A percentile compares a stretch with the other conserved stretches of the same genome.
Evolutionary conservation across 2,888 invertebrate genomes (phyloP).

Genomic region (Argyresthia goedartella): DNA sequence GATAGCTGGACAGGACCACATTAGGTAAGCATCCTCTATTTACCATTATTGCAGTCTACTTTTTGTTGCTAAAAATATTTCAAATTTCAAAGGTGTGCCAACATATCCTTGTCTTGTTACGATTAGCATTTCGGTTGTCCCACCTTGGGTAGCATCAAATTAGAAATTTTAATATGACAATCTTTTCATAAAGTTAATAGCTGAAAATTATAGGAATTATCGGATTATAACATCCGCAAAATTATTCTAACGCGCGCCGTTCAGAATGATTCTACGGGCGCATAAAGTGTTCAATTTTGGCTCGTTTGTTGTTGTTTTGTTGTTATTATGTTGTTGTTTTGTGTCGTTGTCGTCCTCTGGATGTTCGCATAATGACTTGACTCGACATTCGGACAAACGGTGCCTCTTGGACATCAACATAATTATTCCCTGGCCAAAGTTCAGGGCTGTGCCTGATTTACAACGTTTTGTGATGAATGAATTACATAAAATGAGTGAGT

Average conservation of each 20-base stretch:
- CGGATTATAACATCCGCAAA: constrained; percentile 31
- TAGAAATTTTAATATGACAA: constrained; percentile 6
- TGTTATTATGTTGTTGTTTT: constrained; percentile 13
- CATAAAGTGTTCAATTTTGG: constrained; percentile 4
- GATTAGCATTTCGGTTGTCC: background rate
- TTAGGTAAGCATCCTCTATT: no score
- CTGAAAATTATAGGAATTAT: constrained; percentile 41
- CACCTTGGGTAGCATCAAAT: background rate
- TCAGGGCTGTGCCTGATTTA: constrained; percentile 25
- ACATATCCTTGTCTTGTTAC: no score
- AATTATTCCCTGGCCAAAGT: constrained; percentile 34
- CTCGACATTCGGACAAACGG: constrained; percentile 18
- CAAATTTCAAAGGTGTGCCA: no score
- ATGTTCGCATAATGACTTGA: constrained; percentile 29
- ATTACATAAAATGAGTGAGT: no score
- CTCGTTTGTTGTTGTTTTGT: background rate
- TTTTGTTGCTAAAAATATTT: no score
- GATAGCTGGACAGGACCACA: no score
- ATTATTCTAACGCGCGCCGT: constrained; percentile 15
- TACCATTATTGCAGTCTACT: no score
- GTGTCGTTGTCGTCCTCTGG: constrained; percentile 14
- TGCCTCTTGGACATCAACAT: constrained; percentile 22
- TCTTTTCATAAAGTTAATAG: constrained; percentile 17
- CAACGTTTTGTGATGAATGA: background rate
- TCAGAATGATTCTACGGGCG: constrained; percentile 18